Percentiles rank a stretch among this genome's conserved stretches.
Evolutionary conservation across 2,888 invertebrate genomes (phyloP).

Genomic region (Pantelozetes paolii): DNA sequence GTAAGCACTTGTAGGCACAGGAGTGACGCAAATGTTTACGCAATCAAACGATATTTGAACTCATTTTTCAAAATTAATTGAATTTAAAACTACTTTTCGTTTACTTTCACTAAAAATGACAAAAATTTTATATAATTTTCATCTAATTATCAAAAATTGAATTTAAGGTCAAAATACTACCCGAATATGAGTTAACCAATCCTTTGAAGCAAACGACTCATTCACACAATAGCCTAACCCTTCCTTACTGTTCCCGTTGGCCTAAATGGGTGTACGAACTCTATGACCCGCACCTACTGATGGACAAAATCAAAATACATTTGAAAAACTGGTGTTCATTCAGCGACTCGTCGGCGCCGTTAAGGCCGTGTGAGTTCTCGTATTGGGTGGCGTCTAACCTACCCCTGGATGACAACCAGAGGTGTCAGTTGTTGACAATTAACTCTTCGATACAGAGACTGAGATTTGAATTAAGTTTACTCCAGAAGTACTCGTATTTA

Average conservation of each 20-base stretch:
- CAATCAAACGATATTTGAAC: too few relatives aligned
- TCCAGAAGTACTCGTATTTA: constrained; percentile 53
- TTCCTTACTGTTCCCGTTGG: constrained; percentile 53
- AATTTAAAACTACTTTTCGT: too few relatives aligned
- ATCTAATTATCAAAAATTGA: too few relatives aligned
- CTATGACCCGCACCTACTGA: constrained; percentile 57
- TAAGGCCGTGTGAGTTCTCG: constrained; percentile 62
- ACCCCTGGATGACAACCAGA: constrained; percentile 63
- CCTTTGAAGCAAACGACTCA: constrained; percentile 50
- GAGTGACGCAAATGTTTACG: constrained; percentile 9
- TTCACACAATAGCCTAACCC: background rate
- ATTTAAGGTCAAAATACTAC: constrained; percentile 61
- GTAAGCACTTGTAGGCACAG: too few relatives aligned
- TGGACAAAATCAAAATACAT: constrained; percentile 36
- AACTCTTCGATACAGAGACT: constrained; percentile 67
- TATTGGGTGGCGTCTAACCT: constrained; percentile 51
- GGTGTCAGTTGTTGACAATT: constrained; percentile 62
- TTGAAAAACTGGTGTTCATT: constrained; percentile 37
- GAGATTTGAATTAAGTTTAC: constrained; percentile 57
- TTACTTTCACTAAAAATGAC: too few relatives aligned
- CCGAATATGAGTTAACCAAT: constrained; percentile 62
- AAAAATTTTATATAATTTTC: too few relatives aligned
- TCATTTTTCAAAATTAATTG: too few relatives aligned
- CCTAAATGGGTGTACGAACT: constrained; percentile 65
- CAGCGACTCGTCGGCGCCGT: constrained; percentile 57